Conservation (phyloP, 2,888 invertebrate genomes). For the Spilosoma lubricipeda region DNA sequence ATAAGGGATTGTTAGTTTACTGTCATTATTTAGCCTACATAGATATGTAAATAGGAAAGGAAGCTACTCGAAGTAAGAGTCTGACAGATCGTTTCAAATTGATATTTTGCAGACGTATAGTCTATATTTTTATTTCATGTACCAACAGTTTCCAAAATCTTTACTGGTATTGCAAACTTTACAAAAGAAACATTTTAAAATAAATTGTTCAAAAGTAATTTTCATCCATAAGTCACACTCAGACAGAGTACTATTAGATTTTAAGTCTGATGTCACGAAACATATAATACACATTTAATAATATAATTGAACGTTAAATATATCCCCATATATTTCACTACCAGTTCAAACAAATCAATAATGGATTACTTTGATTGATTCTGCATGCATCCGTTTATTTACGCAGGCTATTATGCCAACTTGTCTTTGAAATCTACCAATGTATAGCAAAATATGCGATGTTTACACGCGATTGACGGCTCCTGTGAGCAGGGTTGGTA, state of each 20-base stretch:
- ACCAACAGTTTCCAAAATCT: no score
- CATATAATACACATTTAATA: not conserved
- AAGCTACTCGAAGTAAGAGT: no score
- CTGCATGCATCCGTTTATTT: slow-evolving; percentile 17
- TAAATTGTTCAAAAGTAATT: no score
- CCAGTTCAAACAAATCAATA: slow-evolving; percentile 7
- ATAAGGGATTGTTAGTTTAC: no score
- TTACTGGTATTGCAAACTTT: no score
- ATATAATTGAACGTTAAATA: not conserved
- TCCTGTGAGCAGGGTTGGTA: slow-evolving; percentile 12
- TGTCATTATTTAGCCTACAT: no score
- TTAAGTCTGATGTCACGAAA: not conserved
- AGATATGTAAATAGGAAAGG: no score
- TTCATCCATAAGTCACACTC: no score
- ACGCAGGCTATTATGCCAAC: slow-evolving; percentile 24
- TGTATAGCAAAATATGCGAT: slow-evolving; percentile 33
- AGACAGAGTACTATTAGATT: not conserved
- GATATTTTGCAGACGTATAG: no score
- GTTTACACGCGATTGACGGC: slow-evolving; percentile 30
- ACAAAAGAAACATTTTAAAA: no score
- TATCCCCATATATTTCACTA: not conserved
- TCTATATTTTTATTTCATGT: no score
- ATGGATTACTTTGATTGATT: slow-evolving; percentile 17
- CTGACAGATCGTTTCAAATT: no score
- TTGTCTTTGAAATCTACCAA: slow-evolving; percentile 28